Percentiles rank a stretch among this genome's conserved stretches.
Evolutionary conservation across 2,888 invertebrate genomes (phyloP).

Genomic region (Taenaris catops): DNA sequence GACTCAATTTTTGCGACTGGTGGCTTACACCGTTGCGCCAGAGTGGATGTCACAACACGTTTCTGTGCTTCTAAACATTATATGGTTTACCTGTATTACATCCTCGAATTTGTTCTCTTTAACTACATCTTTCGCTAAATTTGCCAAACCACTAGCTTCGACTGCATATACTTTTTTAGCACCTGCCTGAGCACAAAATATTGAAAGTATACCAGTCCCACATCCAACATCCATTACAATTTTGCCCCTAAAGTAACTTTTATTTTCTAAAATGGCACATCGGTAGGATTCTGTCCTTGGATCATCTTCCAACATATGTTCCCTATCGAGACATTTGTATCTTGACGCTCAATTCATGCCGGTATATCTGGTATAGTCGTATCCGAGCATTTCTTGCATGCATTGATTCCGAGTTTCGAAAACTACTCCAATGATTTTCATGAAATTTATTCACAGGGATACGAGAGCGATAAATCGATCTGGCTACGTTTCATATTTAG

Average conservation of each 20-base stretch:
- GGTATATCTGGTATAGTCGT: too few relatives aligned
- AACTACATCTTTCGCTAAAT: conserved; percentile 82
- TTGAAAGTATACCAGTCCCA: conserved; percentile 92
- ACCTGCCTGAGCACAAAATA: conserved; percentile 95
- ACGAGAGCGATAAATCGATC: too few relatives aligned
- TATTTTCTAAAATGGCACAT: conserved; percentile 86
- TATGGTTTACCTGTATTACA: conserved; percentile 82
- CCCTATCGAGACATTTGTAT: too few relatives aligned
- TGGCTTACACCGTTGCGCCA: too few relatives aligned
- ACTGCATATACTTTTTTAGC: conserved; percentile 92
- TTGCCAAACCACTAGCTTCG: conserved; percentile 87
- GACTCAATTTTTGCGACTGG: too few relatives aligned
- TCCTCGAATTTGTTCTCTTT: conserved; percentile 85
- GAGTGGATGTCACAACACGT: too few relatives aligned
- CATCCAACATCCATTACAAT: conserved; percentile 92
- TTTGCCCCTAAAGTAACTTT: conserved; percentile 85
- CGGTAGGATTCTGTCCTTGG: conserved; percentile 89
- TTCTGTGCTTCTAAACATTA: not conserved
- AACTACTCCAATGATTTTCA: too few relatives aligned
- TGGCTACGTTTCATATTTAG: too few relatives aligned
- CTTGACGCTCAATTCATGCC: too few relatives aligned
- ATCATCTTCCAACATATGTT: conserved; percentile 80
- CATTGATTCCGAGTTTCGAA: too few relatives aligned
- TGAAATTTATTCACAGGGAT: too few relatives aligned
- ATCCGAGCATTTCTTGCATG: too few relatives aligned